Evolutionary conservation across 2,888 invertebrate species (phyloP).

Genomic region (Tetramorium bicarinatum): DNA sequence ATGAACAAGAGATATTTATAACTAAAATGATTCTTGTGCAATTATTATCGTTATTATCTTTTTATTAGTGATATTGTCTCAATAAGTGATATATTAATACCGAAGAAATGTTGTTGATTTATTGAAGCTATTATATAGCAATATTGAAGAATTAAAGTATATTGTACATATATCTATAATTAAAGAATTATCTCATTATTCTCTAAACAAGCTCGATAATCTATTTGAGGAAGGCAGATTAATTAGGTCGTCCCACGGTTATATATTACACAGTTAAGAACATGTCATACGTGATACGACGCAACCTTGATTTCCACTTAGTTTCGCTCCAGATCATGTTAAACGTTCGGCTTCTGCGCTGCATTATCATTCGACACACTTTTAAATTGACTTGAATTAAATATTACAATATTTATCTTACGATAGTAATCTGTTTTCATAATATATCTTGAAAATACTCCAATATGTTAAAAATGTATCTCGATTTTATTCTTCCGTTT

Average conservation of each 20-base stretch:
- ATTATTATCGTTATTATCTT: neutral
- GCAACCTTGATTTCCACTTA: conserved; percentile 65
- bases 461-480: neutral
- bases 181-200: conserved; percentile 49
- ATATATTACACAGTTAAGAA: conserved; percentile 38
- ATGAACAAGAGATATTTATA: conserved; percentile 5
- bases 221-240: conserved; percentile 70
- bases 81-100: neutral
- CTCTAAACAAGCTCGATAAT: conserved; percentile 62
- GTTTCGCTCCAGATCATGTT: conserved; percentile 60
- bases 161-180: neutral
- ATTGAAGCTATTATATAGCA: neutral
- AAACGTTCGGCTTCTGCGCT: conserved; percentile 22
- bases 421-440: neutral
- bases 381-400: conserved; percentile 14
- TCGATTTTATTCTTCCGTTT: neutral
- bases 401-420: conserved; percentile 13
- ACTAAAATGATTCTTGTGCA: neutral
- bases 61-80: neutral
- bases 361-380: conserved; percentile 21
- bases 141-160: neutral
- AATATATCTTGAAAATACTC: neutral
- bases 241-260: conserved; percentile 73
- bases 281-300: conserved; percentile 55
- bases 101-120: neutral